Percentiles rank a stretch among this genome's conserved stretches.
Conservation (phyloP, 2,797 vertebrate species). For the Tolypeutes matacus region DNA sequence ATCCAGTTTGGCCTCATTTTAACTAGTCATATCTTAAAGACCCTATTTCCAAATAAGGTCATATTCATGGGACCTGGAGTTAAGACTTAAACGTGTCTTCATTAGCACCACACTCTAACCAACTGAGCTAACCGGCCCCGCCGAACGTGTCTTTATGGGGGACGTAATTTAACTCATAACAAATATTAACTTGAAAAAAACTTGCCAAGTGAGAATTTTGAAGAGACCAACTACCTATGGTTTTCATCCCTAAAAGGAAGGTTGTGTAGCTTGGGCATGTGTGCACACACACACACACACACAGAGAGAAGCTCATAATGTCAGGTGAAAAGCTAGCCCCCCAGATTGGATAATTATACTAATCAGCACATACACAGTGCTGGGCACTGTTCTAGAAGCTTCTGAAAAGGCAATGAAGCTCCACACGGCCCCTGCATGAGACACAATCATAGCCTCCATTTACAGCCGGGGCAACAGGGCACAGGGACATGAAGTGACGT, state of each 20-base stretch:
- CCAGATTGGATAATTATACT: neutral
- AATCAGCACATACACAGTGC: neutral
- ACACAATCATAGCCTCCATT: neutral
- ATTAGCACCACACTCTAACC: no score
- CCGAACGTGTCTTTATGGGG: no score
- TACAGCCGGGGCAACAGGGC: neutral
- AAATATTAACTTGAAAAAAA: neutral
- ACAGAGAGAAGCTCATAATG: no score
- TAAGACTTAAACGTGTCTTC: no score
- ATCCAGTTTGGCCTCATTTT: no score
- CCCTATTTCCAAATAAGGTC: no score
- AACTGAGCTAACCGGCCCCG: no score
- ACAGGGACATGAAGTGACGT: no score
- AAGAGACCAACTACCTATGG: neutral
- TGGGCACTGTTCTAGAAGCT: neutral
- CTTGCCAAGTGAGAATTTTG: neutral
- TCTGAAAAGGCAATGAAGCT: neutral
- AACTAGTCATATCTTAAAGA: no score
- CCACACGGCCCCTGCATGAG: neutral
- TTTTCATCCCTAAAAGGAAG: neutral
- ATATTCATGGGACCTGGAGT: no score
- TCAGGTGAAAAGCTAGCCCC: neutral
- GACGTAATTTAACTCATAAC: no score
- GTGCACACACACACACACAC: neutral
- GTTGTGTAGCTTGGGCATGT: no score